A percentile compares a stretch with the other conserved stretches of the same genome.
These are phyloP conservation scores for Capromys pilorides DNA, from an alignment of 2,797 vertebrate species.

Conservation along the genomic window DNA sequence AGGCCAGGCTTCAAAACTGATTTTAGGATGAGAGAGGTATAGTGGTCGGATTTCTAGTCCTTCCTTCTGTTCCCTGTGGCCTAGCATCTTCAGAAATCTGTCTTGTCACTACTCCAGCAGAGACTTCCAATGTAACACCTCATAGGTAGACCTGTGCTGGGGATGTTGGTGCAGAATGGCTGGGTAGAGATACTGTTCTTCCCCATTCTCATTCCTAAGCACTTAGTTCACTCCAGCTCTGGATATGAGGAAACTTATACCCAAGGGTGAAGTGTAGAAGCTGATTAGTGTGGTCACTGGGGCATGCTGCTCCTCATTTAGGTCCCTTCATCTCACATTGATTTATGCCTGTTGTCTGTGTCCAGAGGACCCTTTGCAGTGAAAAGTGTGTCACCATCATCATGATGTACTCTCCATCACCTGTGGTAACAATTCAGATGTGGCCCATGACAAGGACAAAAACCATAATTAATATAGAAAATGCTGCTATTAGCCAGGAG, in stretches of 20 bases:
- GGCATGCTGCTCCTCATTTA: not conserved
- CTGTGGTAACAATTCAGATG: not conserved
- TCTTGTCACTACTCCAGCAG: not conserved
- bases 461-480: not conserved
- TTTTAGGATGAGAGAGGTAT: not conserved
- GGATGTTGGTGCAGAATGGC: too few species aligned
- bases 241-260: not conserved
- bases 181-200: not conserved
- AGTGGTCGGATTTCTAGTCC: not conserved
- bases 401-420: not conserved
- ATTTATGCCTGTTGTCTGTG: rapidly evolving
- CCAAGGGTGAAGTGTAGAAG: not conserved
- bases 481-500: not conserved
- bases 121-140: not conserved
- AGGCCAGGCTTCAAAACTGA: not conserved
- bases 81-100: not conserved
- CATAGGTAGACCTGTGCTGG: not conserved
- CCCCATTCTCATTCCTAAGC: not conserved
- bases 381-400: rapidly evolving
- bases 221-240: not conserved
- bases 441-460: not conserved
- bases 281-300: rapidly evolving
- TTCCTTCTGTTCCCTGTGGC: not conserved
- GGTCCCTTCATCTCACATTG: not conserved
- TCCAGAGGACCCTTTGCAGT: not conserved